A percentile compares a stretch with the other conserved stretches of the same genome.
Conservation (phyloP, 1,140 invertebrate genomes). For the Aphidius gifuensis region DNA sequence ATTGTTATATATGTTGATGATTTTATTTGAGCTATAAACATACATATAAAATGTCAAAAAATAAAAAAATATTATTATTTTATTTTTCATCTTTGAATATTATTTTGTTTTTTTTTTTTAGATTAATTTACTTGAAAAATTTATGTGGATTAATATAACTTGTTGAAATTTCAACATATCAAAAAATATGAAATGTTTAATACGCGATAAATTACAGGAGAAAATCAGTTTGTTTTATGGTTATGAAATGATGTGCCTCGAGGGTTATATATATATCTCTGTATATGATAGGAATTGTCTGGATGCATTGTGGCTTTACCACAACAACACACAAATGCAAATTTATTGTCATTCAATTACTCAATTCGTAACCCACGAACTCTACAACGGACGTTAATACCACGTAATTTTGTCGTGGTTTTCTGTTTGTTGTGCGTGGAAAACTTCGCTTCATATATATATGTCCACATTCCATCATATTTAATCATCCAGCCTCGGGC, state of each 20-base stretch:
- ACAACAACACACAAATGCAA: conserved; percentile 50
- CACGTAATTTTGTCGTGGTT: conserved; percentile 36
- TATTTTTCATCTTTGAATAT: no score
- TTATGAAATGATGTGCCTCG: conserved; percentile 49
- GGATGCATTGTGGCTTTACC: conserved; percentile 45
- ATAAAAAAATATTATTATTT: no score
- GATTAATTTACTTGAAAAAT: neutral
- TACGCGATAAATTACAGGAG: neutral
- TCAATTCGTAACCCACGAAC: conserved; percentile 42
- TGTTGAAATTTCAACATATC: neutral
- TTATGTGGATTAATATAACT: conserved; percentile 3
- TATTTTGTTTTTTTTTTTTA: no score
- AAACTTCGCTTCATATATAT: no score
- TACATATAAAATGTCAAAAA: no score
- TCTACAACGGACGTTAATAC: conserved; percentile 43
- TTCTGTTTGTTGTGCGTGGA: conserved; percentile 4
- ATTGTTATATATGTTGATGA: no score
- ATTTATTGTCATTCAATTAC: conserved; percentile 56
- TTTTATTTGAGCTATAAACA: no score
- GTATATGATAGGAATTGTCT: conserved; percentile 31
- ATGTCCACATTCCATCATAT: no score
- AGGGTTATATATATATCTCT: conserved; percentile 32
- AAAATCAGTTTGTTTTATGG: conserved; percentile 46
- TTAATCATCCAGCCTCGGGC: no score
- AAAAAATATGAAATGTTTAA: conserved; percentile 12